phyloP scores from a whole-genome alignment of 92 coral and sea anemone genomes.

The Porites rus region DNA sequence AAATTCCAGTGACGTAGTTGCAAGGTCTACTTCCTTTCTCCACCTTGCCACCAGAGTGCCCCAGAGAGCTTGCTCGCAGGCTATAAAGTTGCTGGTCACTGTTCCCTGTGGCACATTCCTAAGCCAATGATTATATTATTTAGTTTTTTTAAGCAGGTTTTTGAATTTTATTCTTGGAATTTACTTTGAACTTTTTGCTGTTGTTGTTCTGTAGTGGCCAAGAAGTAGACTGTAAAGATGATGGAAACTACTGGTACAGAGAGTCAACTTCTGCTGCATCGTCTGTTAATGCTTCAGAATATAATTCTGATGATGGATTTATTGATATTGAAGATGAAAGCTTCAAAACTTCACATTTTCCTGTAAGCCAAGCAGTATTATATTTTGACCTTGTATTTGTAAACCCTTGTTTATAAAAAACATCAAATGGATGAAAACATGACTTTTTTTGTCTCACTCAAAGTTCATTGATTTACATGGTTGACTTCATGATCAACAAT shows the following conservation, averaged over 20 bases:
- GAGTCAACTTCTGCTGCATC: slow-evolving; percentile 81
- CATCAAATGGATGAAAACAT: too few species aligned
- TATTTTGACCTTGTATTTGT: not conserved
- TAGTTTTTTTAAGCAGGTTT: not conserved
- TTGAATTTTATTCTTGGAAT: not conserved
- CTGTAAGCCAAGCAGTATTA: not conserved
- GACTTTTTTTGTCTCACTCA: too few species aligned
- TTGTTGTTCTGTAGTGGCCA: slow-evolving; percentile 35
- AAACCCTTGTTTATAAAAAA: not conserved
- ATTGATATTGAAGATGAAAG: slow-evolving; percentile 78
- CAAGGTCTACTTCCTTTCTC: too few species aligned
- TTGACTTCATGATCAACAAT: too few species aligned
- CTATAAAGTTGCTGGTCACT: too few species aligned
- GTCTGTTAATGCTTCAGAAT: slow-evolving; percentile 75
- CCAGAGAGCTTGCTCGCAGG: too few species aligned
- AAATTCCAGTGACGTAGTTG: too few species aligned
- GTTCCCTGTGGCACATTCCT: too few species aligned
- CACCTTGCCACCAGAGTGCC: too few species aligned
- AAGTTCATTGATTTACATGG: too few species aligned
- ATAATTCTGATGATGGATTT: slow-evolving; percentile 76
- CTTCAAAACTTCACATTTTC: slow-evolving; percentile 21
- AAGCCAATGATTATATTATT: too few species aligned
- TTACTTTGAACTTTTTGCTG: not conserved
- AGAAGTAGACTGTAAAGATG: slow-evolving; percentile 24
- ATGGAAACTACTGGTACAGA: slow-evolving; percentile 50